phyloP scores from a whole-genome alignment of 2,113 vertebrate genomes.

The Ailurus styani region DNA sequence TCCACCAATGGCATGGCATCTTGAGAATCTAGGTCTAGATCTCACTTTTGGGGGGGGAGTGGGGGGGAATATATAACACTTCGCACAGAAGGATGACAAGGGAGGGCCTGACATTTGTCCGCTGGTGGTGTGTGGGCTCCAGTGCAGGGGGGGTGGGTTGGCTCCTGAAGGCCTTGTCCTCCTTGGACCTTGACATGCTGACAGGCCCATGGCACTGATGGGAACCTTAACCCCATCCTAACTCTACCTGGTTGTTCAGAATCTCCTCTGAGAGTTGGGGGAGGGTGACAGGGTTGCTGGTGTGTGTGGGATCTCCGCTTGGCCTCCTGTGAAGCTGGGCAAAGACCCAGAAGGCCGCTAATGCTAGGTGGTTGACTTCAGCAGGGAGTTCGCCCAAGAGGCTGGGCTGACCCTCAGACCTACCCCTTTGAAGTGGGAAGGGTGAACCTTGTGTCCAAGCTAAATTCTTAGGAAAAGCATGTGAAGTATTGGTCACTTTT shows the following conservation, averaged over 20 bases:
- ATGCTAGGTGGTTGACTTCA: not conserved
- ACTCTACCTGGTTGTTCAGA: not conserved
- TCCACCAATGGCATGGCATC: not conserved
- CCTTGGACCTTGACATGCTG: not conserved
- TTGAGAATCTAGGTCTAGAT: not conserved
- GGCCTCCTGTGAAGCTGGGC: not conserved
- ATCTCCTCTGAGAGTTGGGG: not conserved
- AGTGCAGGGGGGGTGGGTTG: not conserved
- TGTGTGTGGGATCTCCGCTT: not conserved
- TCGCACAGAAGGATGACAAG: not conserved
- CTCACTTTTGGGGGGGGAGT: not conserved
- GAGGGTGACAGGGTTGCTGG: not conserved
- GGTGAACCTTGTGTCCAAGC: not conserved
- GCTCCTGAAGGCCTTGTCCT: not conserved
- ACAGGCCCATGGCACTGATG: not conserved
- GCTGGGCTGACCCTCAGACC: not conserved
- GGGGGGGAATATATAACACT: not conserved
- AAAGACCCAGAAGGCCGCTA: not conserved
- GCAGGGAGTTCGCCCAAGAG: not conserved
- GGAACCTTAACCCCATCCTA: not conserved
- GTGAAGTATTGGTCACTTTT: not conserved
- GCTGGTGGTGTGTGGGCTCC: not conserved
- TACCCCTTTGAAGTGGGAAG: not conserved
- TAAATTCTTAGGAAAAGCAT: not conserved
- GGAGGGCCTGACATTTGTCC: not conserved